Evolutionary conservation across 2,113 vertebrate species (phyloP).

Genomic region (Himantopus leucocephalus): DNA sequence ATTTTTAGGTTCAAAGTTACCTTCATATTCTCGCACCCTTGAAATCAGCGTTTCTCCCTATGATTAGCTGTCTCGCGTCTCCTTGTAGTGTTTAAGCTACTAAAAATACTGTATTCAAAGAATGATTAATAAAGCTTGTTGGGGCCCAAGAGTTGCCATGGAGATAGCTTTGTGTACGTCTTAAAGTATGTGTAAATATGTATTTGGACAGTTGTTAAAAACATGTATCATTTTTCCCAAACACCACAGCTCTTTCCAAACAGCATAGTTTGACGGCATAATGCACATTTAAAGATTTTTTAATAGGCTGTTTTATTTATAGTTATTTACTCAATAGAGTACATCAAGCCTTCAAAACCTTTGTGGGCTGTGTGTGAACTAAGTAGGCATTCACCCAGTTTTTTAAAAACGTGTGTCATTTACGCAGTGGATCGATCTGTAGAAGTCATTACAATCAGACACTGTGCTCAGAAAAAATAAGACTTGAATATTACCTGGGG

Average conservation of each 20-base stretch:
- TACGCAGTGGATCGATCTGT: not conserved
- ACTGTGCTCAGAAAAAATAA: not conserved
- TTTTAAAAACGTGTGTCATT: slow-evolving; percentile 41
- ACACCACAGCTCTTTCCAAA: slow-evolving; percentile 59
- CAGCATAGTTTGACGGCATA: slow-evolving; percentile 22
- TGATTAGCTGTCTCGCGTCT: slow-evolving; percentile 30
- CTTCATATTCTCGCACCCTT: slow-evolving; percentile 12
- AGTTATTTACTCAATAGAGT: slow-evolving; percentile 63
- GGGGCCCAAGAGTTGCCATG: slow-evolving; percentile 45
- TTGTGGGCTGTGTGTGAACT: slow-evolving; percentile 4
- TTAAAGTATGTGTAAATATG: slow-evolving; percentile 69
- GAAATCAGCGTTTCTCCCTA: slow-evolving; percentile 37
- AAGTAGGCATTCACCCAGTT: slow-evolving; percentile 38
- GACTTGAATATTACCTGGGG: not conserved
- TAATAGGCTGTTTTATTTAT: slow-evolving; percentile 66
- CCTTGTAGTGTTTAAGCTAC: slow-evolving; percentile 52
- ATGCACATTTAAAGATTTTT: slow-evolving; percentile 52
- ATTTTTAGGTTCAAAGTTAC: slow-evolving; percentile 58
- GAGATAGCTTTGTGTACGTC: slow-evolving; percentile 58
- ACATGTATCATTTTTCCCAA: slow-evolving; percentile 61
- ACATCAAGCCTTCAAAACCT: slow-evolving; percentile 20
- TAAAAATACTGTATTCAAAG: slow-evolving; percentile 50
- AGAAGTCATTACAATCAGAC: not conserved
- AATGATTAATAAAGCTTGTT: slow-evolving; percentile 64
- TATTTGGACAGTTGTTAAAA: slow-evolving; percentile 70